phyloP scores from a whole-genome alignment of 2,888 invertebrate genomes.

The Steinernema carpocapsae region DNA sequence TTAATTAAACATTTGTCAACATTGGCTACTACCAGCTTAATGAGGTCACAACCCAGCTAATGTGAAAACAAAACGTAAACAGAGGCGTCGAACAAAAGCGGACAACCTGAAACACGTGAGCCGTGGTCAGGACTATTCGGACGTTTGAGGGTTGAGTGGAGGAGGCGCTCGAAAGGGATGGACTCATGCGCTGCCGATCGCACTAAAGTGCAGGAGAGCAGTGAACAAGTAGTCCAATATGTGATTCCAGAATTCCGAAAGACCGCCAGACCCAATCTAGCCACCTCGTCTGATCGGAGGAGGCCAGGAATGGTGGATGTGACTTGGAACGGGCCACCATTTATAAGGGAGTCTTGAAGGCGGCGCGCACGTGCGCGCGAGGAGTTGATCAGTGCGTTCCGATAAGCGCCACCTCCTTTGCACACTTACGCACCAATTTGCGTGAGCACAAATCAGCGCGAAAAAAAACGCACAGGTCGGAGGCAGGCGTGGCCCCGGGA shows the following conservation, averaged over 20 bases:
- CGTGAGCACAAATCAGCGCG: conserved; percentile 20
- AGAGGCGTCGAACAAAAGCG: too few species aligned
- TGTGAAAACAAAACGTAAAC: too few species aligned
- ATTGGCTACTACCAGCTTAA: background rate
- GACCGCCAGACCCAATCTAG: background rate
- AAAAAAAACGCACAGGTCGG: conserved; percentile 18
- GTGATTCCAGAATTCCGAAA: background rate
- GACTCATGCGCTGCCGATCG: background rate
- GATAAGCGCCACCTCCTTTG: conserved; percentile 30
- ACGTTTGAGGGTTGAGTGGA: background rate
- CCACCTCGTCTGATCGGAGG: too few species aligned
- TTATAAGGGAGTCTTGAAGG: conserved; percentile 23
- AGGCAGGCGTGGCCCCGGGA: conserved; percentile 28
- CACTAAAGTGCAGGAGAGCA: too few species aligned
- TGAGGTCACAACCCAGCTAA: background rate
- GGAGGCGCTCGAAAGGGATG: background rate
- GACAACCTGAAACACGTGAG: too few species aligned
- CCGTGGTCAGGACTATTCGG: too few species aligned
- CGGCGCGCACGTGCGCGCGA: conserved; percentile 32
- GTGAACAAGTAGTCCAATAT: background rate
- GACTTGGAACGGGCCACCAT: background rate
- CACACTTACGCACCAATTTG: conserved; percentile 21
- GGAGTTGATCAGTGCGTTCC: conserved; percentile 20
- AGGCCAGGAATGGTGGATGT: conserved; percentile 2
- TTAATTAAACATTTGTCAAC: conserved; percentile 8